Conservation (phyloP, 2,888 invertebrate genomes). For the Ochropacha duplaris region DNA sequence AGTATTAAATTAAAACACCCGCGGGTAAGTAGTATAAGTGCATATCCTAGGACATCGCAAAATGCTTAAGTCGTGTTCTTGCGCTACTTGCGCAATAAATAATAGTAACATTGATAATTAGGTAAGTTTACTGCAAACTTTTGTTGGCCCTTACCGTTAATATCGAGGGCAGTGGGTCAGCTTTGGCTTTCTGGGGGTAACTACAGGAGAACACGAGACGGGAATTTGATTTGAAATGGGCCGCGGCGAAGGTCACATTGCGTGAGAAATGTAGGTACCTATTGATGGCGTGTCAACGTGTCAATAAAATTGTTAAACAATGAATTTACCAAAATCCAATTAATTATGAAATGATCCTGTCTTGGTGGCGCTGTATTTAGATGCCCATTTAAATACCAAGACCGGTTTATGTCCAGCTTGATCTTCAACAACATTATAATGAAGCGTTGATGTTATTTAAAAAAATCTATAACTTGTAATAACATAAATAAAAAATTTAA, state of each 20-base stretch:
- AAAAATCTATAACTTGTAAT: no score
- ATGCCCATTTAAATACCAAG: no score
- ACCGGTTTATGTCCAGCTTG: no score
- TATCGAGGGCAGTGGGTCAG: slow-evolving; percentile 69
- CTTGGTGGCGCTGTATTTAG: no score
- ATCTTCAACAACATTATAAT: no score
- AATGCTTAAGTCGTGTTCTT: background rate
- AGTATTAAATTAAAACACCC: no score
- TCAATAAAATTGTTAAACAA: background rate
- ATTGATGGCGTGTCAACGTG: no score
- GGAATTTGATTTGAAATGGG: slow-evolving; percentile 41
- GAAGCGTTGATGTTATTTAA: no score
- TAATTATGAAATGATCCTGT: no score
- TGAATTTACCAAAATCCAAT: background rate
- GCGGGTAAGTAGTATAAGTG: no score
- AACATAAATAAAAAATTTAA: no score
- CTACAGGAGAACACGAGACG: slow-evolving; percentile 51
- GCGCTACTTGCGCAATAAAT: background rate
- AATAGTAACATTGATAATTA: background rate
- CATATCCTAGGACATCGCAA: no score
- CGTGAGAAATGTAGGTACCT: slow-evolving; percentile 33
- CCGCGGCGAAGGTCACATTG: slow-evolving; percentile 42
- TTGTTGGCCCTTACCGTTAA: slow-evolving; percentile 26
- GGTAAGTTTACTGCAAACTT: slow-evolving; percentile 12
- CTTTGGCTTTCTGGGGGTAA: slow-evolving; percentile 47